Conservation (phyloP, 2,113 vertebrate genomes). For the Tricholaema leucomelas region DNA sequence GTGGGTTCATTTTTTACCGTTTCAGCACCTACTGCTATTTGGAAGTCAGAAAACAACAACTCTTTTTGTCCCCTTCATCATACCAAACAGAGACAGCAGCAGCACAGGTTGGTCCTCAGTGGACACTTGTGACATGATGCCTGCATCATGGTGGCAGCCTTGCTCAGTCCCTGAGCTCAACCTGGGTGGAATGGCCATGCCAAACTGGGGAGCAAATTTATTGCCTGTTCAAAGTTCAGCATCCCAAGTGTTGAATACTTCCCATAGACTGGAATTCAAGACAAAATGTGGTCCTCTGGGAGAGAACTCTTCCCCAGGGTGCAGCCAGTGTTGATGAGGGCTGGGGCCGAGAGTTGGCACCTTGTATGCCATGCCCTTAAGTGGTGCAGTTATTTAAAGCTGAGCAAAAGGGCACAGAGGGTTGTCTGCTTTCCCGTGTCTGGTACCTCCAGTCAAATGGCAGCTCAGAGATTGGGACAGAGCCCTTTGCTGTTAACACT, state of each 20-base stretch:
- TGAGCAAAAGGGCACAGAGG: background rate
- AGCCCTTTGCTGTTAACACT: background rate
- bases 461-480: background rate
- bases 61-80: background rate
- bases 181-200: background rate
- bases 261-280: too few relatives aligned
- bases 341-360: background rate
- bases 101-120: background rate
- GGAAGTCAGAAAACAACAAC: background rate
- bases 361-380: background rate
- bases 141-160: rapidly evolving
- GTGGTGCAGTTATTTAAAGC: background rate
- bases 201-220: too few relatives aligned
- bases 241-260: background rate
- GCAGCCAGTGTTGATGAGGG: rapidly evolving
- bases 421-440: rapidly evolving
- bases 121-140: rapidly evolving
- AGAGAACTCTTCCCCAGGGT: background rate
- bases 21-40: background rate
- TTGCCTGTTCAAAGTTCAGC: background rate
- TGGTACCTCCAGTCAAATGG: background rate
- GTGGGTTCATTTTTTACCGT: background rate
- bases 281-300: background rate
- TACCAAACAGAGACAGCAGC: background rate
- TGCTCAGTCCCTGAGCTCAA: rapidly evolving